phyloP scores from a whole-genome alignment of 2,797 vertebrate species.

The Sciurus vulgaris region DNA sequence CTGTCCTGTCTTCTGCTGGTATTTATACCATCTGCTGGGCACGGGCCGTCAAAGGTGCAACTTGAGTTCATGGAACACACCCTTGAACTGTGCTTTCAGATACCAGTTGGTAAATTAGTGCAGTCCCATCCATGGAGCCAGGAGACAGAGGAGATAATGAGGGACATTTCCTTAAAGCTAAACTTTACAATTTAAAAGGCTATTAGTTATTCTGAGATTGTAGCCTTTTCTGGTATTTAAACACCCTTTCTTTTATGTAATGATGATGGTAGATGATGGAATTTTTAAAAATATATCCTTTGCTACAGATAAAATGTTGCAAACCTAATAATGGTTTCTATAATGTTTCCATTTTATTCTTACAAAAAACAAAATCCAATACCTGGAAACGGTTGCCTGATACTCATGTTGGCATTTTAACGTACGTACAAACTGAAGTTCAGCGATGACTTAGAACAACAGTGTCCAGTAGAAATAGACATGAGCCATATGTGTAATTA shows the following conservation, averaged over 20 bases:
- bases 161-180: slow-evolving; percentile 15
- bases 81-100: not conserved
- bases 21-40: not conserved
- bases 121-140: not conserved
- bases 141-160: not conserved
- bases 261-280: not conserved
- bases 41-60: not conserved
- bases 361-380: not conserved
- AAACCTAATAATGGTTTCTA: slow-evolving; percentile 3
- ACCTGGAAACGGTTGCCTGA: slow-evolving; percentile 26
- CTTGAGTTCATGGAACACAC: not conserved
- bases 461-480: not conserved
- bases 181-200: not conserved
- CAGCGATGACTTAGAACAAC: not conserved
- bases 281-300: not conserved
- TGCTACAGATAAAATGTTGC: slow-evolving; percentile 24
- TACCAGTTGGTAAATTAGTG: not conserved
- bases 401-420: not conserved
- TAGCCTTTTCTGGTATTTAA: slow-evolving; percentile 47
- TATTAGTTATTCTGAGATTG: slow-evolving; percentile 5
- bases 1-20: not conserved
- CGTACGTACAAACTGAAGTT: not conserved
- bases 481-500: not conserved
- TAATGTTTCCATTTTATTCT: slow-evolving; percentile 53
- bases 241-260: slow-evolving; percentile 49